Conservation (phyloP, 2,888 invertebrate genomes). For the Hesperia comma region DNA sequence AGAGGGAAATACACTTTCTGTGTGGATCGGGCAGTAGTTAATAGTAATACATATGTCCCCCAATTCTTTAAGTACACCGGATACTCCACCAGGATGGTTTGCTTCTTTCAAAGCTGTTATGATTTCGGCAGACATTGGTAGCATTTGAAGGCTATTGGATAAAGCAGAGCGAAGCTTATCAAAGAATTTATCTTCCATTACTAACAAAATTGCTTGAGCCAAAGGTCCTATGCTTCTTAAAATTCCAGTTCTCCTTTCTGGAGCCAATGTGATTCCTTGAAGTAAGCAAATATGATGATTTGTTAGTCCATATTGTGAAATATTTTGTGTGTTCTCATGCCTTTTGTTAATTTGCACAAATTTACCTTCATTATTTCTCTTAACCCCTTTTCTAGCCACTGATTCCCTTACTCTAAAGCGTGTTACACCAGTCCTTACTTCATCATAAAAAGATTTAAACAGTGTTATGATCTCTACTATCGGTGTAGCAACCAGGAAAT, state of each 20-base stretch:
- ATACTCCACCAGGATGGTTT: too few relatives aligned
- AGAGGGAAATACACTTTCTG: slow-evolving; percentile 27
- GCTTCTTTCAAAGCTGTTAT: too few relatives aligned
- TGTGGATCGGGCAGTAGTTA: slow-evolving; percentile 45
- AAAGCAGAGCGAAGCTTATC: too few relatives aligned
- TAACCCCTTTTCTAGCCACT: slow-evolving; percentile 35
- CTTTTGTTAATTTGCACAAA: not conserved
- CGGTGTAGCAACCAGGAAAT: not conserved
- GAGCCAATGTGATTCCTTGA: slow-evolving; percentile 40
- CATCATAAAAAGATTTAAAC: slow-evolving; percentile 39
- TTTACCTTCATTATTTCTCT: slow-evolving; percentile 19
- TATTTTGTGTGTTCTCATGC: slow-evolving; percentile 38
- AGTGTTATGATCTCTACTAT: slow-evolving; percentile 22
- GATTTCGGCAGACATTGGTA: too few relatives aligned
- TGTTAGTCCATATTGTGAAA: slow-evolving; percentile 37
- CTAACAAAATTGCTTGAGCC: slow-evolving; percentile 41
- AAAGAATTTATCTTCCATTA: slow-evolving; percentile 43
- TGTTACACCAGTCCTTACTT: slow-evolving; percentile 44
- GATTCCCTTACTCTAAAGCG: slow-evolving; percentile 38
- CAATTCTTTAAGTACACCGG: too few relatives aligned
- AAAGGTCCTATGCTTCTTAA: slow-evolving; percentile 41
- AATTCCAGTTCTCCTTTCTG: slow-evolving; percentile 43
- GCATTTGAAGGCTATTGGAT: too few relatives aligned
- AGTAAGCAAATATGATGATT: slow-evolving; percentile 40
- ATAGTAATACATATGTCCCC: slow-evolving; percentile 46